These are phyloP conservation scores for Chymomyza procnemis DNA, from an alignment of 2,888 invertebrate species.

Conservation along the genomic window DNA sequence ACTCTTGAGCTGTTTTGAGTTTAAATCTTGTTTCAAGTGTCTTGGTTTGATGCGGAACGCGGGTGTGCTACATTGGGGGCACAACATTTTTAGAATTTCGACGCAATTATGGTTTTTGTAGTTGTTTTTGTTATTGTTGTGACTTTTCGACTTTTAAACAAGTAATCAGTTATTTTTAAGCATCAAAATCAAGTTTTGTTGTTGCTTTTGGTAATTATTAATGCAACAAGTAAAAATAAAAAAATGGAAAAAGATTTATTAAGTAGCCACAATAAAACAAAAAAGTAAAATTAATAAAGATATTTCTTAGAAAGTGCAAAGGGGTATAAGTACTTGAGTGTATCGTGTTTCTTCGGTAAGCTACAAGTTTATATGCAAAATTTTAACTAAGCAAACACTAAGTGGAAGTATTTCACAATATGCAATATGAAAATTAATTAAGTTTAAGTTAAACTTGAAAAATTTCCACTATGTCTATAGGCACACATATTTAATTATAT, in stretches of 20 bases:
- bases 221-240: slow-evolving; percentile 38
- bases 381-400: neutral
- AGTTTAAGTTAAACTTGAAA: neutral
- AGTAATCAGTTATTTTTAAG: slow-evolving; percentile 69
- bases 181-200: slow-evolving; percentile 57
- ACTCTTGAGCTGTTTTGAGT: too few species aligned
- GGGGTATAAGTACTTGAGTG: slow-evolving; percentile 12
- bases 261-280: slow-evolving; percentile 3
- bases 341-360: neutral
- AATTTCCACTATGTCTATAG: neutral
- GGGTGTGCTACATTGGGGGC: slow-evolving; percentile 10
- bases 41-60: too few species aligned
- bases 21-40: neutral
- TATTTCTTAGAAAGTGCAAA: slow-evolving; percentile 61
- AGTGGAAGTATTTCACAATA: neutral
- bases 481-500: neutral
- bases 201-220: slow-evolving; percentile 54
- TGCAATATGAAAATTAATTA: neutral
- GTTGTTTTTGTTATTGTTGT: slow-evolving; percentile 22
- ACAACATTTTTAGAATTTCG: slow-evolving; percentile 49
- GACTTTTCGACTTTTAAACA: slow-evolving; percentile 40
- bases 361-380: neutral
- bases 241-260: slow-evolving; percentile 47
- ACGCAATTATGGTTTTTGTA: slow-evolving; percentile 50
- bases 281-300: slow-evolving; percentile 14